Evolutionary conservation across 2,113 vertebrate genomes (phyloP), one percentile per base, ranked within the genome.

Genomic region (Sebastes fasciatus): DNA sequence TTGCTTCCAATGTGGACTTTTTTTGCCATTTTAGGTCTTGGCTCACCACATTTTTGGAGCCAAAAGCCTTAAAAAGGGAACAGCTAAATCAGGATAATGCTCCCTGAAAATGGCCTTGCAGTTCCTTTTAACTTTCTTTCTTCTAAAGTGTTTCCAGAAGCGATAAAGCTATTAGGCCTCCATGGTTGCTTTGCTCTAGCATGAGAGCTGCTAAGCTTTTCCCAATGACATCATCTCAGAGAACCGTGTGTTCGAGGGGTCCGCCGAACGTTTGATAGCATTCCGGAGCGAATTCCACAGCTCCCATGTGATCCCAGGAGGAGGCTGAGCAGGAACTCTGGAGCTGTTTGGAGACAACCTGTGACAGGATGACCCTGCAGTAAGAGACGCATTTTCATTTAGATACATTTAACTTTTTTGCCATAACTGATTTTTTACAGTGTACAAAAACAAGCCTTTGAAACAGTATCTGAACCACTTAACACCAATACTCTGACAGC

Each of bases 221-320:
- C 86, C 74, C 80, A 58, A 1, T 94, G 91, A 94, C 87, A 86
- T 94, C 92, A 92, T 86, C 66, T 19, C 48, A 42, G 63, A 66
- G 49, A 43, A 34, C 68, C 0, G 9, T 77, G 72, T 58, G 42
- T 51, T 49, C 26, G 42, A 77, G 62, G 75, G 61, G 82, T 66
- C 43, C 1, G 1, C 8, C 3, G 14, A 85, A 78, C 57, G 26
- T 84, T 74, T 68, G 86, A 91, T 66, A 46, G 77, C 87, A 88
- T 91, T 91, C 85, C 87, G 17, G 1, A 79, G 74, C 51, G 52
- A 86, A 88, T 93, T 93, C 88, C 89, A 80, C 54, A 79, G 76
- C 77, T 85, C 81, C 80, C 85, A 71, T 79, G 87, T 87, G 92
- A 84, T 79, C 62, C 76, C 58, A 63, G 55, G 73, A 63, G 55